Evolutionary conservation across 2,113 vertebrate species (phyloP).

Genomic region (Pipa parva): DNA sequence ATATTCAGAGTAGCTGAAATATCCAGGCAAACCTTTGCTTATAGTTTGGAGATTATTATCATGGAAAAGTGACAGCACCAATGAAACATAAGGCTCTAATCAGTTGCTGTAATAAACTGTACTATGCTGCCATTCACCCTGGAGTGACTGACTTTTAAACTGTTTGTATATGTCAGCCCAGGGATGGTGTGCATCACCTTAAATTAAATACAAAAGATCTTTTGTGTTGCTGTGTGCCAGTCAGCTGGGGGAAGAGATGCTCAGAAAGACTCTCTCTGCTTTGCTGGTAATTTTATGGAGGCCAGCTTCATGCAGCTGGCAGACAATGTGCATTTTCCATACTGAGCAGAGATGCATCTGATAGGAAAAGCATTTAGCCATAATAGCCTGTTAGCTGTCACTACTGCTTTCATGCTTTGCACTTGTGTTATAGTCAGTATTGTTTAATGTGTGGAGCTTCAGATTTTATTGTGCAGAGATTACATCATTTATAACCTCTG

Average conservation of each 20-base stretch:
- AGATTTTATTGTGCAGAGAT: constrained; percentile 10
- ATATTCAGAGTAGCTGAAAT: constrained; percentile 19
- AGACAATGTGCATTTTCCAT: constrained; percentile 4
- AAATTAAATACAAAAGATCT: constrained; percentile 35
- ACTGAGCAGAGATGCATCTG: constrained; percentile 15
- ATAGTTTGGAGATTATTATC: constrained; percentile 36
- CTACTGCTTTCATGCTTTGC: constrained; percentile 31
- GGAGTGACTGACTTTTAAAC: constrained; percentile 32
- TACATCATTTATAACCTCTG: constrained; percentile 5
- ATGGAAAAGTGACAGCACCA: constrained; percentile 13
- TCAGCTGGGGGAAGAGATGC: constrained; percentile 36
- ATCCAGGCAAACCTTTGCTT: background rate
- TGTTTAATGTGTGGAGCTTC: constrained; percentile 9
- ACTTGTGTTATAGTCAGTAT: constrained; percentile 31
- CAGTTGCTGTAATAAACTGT: constrained; percentile 4
- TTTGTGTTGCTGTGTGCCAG: constrained; percentile 41
- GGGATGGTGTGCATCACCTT: constrained; percentile 23
- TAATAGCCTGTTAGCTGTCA: constrained; percentile 27
- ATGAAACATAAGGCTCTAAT: background rate
- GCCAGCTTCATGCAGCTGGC: constrained; percentile 5
- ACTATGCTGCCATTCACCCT: constrained; percentile 30
- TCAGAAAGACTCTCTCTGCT: constrained; percentile 15
- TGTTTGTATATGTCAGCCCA: constrained; percentile 9
- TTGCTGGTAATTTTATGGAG: constrained; percentile 19
- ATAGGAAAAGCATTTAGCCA: constrained; percentile 30